A percentile compares a stretch with the other conserved stretches of the same genome.
Conservation (phyloP, 1,140 invertebrate species). For the Drosophila lini region DNA sequence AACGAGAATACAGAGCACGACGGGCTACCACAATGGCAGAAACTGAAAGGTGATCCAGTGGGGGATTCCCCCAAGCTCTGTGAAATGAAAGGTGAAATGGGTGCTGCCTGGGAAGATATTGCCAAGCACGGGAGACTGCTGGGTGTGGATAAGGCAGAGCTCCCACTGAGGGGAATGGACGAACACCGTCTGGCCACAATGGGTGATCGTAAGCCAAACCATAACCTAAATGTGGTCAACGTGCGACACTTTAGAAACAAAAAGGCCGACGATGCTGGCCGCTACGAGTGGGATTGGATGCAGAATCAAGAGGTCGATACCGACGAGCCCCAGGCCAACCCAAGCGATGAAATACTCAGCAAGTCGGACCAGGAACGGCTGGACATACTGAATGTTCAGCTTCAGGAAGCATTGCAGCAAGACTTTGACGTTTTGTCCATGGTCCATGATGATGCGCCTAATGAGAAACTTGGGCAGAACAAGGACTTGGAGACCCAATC, state of each 20-base stretch:
- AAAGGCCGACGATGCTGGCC: not conserved
- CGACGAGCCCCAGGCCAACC: not conserved
- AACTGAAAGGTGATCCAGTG: not conserved
- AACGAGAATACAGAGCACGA: conserved; percentile 3
- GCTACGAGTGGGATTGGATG: conserved; percentile 62
- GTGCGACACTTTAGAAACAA: conserved; percentile 18
- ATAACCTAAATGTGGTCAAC: conserved; percentile 16
- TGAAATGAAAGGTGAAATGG: not conserved
- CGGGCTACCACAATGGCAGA: conserved; percentile 9
- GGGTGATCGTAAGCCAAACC: not conserved
- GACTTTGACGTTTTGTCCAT: not conserved
- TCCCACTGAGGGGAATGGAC: not conserved
- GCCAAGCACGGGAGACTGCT: not conserved
- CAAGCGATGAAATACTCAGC: conserved; percentile 7
- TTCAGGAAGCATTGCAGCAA: conserved; percentile 2
- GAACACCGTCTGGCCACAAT: not conserved
- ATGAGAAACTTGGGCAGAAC: not conserved
- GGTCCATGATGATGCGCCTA: not conserved
- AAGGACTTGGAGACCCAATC: not conserved
- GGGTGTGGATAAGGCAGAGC: not conserved
- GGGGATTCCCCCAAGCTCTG: not conserved
- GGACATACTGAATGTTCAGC: not conserved
- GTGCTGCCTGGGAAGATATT: not conserved
- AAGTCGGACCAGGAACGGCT: conserved; percentile 12
- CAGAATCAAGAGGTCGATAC: conserved; percentile 19